These are phyloP conservation scores for Cnemophilus loriae DNA, from an alignment of 2,113 vertebrate species.

Conservation along the genomic window DNA sequence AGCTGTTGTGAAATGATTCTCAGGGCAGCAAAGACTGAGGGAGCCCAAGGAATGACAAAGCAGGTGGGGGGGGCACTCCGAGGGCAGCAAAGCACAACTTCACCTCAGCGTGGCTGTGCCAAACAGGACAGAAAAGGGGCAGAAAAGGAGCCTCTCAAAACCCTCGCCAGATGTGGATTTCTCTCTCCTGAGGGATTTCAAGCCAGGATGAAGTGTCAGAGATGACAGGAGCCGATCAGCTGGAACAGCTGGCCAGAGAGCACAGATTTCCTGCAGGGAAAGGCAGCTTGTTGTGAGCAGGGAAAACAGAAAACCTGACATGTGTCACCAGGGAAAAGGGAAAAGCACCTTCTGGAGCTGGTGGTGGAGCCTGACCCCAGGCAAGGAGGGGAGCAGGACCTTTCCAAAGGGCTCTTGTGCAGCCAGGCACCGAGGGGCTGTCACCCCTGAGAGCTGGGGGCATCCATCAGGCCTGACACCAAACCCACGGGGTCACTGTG, in stretches of 20 bases:
- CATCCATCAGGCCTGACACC: background rate
- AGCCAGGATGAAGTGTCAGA: background rate
- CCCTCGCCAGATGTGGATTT: background rate
- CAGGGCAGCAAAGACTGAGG: background rate
- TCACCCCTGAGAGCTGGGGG: background rate
- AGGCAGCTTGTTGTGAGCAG: background rate
- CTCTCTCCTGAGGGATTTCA: background rate
- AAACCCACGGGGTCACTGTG: background rate
- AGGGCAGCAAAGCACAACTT: background rate
- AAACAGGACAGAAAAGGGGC: background rate
- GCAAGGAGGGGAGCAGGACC: background rate
- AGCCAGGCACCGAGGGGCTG: background rate
- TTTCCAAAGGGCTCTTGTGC: background rate
- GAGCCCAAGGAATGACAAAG: background rate
- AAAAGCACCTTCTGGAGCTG: background rate
- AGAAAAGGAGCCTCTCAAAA: background rate
- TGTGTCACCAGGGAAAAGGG: background rate
- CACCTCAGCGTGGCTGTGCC: background rate
- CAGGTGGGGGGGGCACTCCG: rapidly evolving
- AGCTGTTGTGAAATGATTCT: background rate
- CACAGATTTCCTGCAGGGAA: background rate
- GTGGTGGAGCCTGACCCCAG: background rate
- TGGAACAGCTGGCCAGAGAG: conserved; percentile 13
- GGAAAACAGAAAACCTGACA: background rate
- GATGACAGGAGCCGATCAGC: background rate